Percentiles rank a stretch among this genome's conserved stretches.
phyloP scores from a whole-genome alignment of 2,797 vertebrate species.

The Crocodylus rhombifer region DNA sequence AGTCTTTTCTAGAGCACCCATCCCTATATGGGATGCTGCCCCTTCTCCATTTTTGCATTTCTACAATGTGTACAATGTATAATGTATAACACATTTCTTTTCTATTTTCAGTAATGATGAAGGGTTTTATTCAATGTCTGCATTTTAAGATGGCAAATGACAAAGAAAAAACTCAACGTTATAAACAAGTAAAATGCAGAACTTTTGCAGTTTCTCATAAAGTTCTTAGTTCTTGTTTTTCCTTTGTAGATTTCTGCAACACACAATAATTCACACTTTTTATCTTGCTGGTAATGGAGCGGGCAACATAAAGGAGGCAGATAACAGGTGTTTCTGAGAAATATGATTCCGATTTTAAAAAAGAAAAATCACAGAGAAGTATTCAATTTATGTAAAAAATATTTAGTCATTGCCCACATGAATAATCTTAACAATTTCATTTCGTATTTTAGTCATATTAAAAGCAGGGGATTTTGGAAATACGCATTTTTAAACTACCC shows the following conservation, averaged over 20 bases:
- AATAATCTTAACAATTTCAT: not conserved
- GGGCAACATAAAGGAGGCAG: not conserved
- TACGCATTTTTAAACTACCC: not conserved
- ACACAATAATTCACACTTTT: too few species aligned
- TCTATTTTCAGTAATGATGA: too few species aligned
- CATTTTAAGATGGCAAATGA: too few species aligned
- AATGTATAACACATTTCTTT: too few species aligned
- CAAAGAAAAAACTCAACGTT: too few species aligned
- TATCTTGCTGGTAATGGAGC: not conserved
- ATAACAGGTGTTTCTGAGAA: not conserved
- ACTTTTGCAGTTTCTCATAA: not conserved
- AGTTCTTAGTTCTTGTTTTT: not conserved
- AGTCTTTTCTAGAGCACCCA: not conserved
- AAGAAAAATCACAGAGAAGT: not conserved
- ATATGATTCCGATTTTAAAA: not conserved
- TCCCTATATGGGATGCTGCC: not conserved
- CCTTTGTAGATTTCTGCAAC: not conserved
- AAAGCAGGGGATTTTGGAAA: not conserved
- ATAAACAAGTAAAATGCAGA: not conserved
- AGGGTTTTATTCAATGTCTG: too few species aligned
- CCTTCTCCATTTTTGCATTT: not conserved
- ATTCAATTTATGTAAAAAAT: not conserved
- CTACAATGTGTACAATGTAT: not conserved
- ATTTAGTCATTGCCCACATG: not conserved
- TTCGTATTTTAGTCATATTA: not conserved